Conservation (phyloP, 2,888 invertebrate genomes). For the Drepanosiphum platanoidis region DNA sequence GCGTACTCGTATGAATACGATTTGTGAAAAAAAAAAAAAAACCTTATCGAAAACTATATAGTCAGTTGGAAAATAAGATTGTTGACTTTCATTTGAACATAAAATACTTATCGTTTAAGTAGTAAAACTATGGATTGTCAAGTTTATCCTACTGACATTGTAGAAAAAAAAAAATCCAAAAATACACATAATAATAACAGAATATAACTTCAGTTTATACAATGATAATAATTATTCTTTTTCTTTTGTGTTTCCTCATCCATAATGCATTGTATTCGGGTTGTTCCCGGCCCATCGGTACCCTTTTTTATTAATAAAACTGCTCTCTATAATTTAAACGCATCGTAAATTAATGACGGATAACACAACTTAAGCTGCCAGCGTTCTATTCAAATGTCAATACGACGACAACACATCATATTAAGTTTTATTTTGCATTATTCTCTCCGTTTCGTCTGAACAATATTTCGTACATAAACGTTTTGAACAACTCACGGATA, state of each 20-base stretch:
- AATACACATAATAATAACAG: background rate
- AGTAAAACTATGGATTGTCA: slow-evolving; percentile 57
- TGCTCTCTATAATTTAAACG: slow-evolving; percentile 15
- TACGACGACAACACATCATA: background rate
- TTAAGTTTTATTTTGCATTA: background rate
- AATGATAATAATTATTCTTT: slow-evolving; percentile 28
- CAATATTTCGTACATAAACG: too few species aligned
- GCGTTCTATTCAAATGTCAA: slow-evolving; percentile 6
- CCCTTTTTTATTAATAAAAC: slow-evolving; percentile 30
- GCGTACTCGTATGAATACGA: background rate
- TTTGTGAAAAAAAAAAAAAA: too few species aligned
- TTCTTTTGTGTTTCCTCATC: background rate
- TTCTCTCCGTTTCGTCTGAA: too few species aligned
- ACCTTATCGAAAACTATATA: too few species aligned
- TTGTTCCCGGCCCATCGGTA: background rate
- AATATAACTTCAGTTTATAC: slow-evolving; percentile 15
- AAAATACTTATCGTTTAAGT: slow-evolving; percentile 24
- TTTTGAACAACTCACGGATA: too few species aligned
- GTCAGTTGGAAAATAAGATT: slow-evolving; percentile 12
- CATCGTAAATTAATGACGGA: slow-evolving; percentile 35
- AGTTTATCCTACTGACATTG: slow-evolving; percentile 45
- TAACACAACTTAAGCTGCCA: slow-evolving; percentile 11
- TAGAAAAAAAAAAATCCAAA: background rate
- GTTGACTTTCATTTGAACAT: background rate
- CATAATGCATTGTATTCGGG: slow-evolving; percentile 17